These are phyloP conservation scores for Hypothenemus hampei DNA, from an alignment of 1,140 invertebrate species.

Conservation along the genomic window DNA sequence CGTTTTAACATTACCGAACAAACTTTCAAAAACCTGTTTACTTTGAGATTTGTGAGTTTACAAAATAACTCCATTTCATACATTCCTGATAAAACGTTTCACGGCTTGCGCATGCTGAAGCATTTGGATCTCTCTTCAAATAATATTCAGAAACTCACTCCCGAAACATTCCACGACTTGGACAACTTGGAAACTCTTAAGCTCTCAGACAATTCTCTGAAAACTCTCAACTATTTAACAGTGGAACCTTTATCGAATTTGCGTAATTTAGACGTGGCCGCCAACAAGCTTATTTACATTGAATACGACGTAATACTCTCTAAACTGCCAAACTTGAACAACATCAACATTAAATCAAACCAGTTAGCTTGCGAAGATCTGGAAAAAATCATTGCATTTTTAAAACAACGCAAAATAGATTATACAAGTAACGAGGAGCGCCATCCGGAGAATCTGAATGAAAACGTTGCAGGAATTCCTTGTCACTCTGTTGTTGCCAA, in stretches of 20 bases:
- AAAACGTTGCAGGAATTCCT: slow-evolving; percentile 42
- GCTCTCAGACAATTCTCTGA: slow-evolving; percentile 36
- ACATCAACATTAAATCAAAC: slow-evolving; percentile 39
- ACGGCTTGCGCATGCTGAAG: slow-evolving; percentile 24
- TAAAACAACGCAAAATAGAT: slow-evolving; percentile 33
- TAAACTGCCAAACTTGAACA: slow-evolving; percentile 32
- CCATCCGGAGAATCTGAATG: slow-evolving; percentile 34
- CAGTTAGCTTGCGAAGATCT: slow-evolving; percentile 37
- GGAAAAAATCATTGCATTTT: slow-evolving; percentile 34
- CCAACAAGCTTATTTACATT: slow-evolving; percentile 36
- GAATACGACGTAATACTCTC: slow-evolving; percentile 38
- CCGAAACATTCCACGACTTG: slow-evolving; percentile 29
- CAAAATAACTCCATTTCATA: slow-evolving; percentile 27
- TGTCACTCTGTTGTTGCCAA: slow-evolving; percentile 28
- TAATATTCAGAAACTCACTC: slow-evolving; percentile 11
- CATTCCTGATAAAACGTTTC: slow-evolving; percentile 26
- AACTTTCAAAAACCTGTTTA: slow-evolving; percentile 26
- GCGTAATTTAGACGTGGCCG: slow-evolving; percentile 33
- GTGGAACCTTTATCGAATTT: slow-evolving; percentile 34
- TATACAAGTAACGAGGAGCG: slow-evolving; percentile 38
- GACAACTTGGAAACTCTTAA: slow-evolving; percentile 36
- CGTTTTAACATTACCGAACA: slow-evolving; percentile 22
- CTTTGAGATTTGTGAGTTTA: slow-evolving; percentile 25
- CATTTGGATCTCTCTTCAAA: slow-evolving; percentile 35
- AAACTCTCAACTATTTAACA: slow-evolving; percentile 31